Evolutionary conservation across 2,113 vertebrate species (phyloP).

Genomic region (Proteles cristata): DNA sequence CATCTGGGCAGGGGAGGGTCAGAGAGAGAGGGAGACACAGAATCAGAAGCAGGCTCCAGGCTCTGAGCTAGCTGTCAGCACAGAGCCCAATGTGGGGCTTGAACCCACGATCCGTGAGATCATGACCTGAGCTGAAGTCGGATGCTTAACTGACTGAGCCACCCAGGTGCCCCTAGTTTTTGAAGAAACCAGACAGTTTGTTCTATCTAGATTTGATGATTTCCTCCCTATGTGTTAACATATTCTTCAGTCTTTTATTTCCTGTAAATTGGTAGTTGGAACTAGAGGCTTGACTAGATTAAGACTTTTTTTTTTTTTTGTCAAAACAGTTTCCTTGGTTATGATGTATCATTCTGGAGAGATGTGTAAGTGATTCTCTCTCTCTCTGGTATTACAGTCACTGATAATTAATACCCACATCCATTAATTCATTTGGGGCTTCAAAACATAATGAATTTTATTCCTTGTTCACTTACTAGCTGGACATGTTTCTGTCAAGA

Average conservation of each 20-base stretch:
- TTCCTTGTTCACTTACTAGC: not conserved
- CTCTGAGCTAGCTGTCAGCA: too few relatives aligned
- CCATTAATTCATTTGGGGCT: not conserved
- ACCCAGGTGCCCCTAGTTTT: not conserved
- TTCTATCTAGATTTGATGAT: not conserved
- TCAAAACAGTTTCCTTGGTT: not conserved
- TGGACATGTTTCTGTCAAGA: not conserved
- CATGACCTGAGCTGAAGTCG: too few relatives aligned
- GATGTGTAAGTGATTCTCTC: not conserved
- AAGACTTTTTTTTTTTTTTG: not conserved
- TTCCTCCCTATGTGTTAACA: not conserved
- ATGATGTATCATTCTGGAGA: not conserved
- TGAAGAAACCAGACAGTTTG: not conserved
- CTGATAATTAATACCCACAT: not conserved
- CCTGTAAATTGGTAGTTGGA: not conserved
- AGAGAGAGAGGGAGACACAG: too few relatives aligned
- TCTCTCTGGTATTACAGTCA: not conserved
- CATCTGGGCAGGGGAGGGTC: too few relatives aligned
- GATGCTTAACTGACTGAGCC: too few relatives aligned
- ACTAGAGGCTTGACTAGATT: not conserved
- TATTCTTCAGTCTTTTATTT: not conserved
- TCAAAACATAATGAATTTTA: slow-evolving; percentile 15
- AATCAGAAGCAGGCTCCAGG: too few relatives aligned
- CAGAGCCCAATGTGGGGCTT: too few relatives aligned
- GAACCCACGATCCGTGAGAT: too few relatives aligned